These are phyloP conservation scores for Villa cingulata DNA, from an alignment of 2,888 invertebrate species.

Conservation along the genomic window DNA sequence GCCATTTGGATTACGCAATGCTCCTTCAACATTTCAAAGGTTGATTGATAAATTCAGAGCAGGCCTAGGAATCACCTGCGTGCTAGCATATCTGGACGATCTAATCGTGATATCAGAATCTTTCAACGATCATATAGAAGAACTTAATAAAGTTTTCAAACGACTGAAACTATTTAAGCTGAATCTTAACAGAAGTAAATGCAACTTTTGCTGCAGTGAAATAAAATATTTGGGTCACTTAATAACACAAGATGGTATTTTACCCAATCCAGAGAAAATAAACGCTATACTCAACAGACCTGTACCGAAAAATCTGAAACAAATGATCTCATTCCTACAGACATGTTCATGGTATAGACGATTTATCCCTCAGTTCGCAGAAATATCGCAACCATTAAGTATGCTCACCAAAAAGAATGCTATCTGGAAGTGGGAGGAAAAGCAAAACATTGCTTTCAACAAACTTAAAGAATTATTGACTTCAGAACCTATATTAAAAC, in stretches of 20 bases:
- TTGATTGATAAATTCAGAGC: no score
- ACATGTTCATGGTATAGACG: slow-evolving; percentile 6
- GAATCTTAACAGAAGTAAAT: background rate
- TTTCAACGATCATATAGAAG: slow-evolving; percentile 2
- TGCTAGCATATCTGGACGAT: slow-evolving; percentile 8
- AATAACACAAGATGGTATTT: background rate
- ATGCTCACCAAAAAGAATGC: background rate
- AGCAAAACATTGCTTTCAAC: background rate
- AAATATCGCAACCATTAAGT: background rate
- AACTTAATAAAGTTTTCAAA: slow-evolving; percentile 1
- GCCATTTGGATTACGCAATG: no score
- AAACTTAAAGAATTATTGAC: background rate
- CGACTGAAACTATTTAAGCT: background rate
- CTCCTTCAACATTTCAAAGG: no score
- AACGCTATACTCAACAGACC: slow-evolving; percentile 1
- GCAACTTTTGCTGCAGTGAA: background rate
- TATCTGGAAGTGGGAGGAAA: background rate
- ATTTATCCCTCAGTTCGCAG: slow-evolving; percentile 3
- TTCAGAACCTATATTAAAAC: background rate
- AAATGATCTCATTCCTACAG: no score
- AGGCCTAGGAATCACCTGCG: slow-evolving; percentile 1
- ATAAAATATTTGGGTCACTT: slow-evolving; percentile 6
- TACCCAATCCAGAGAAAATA: slow-evolving; percentile 2
- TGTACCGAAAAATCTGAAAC: background rate
- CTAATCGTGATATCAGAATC: slow-evolving; percentile 1